Evolutionary conservation across 2,888 invertebrate genomes (phyloP), one percentile per base, ranked within the genome.

Genomic region (Plebejus argus): DNA sequence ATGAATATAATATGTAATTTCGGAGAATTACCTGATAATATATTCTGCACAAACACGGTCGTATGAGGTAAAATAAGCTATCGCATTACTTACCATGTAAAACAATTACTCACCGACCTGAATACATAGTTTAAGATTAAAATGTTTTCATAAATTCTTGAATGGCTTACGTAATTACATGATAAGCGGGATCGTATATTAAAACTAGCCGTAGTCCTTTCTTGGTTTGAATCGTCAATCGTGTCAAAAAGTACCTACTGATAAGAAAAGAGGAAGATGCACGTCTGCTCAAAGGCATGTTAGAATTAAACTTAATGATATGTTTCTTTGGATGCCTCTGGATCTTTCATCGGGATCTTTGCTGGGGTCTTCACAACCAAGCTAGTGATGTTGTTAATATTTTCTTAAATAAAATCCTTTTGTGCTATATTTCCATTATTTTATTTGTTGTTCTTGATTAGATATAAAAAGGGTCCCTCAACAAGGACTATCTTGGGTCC

Each of bases 1-100:
- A 66, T 66, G 66, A 66, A 53, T 53, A 53, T 15, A 66, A 15
- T 28, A 66, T 66, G 66, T 66, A 15, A 66, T 66, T 66, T 66
- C 28, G 33, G 66, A 66, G 66, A 66, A 66, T 66, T 18, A 23
- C 28, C 66, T 66, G 66, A 28, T 66, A 66, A 66, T 1, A 33
- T 66, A 66, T 66, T 66, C 66, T 66, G 66, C 66, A 66, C 28
- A 66, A 66, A 66, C 66, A 66, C 15, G 66, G 66, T 66, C 15
- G 28, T 66, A 66, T 28, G 20, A 66, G 66, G 66, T 33, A 66
- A 66, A 66, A 33, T 66, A 66, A 66, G 66, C 66, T 66, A 66
- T 66, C 28, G 66, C 18, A 28, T 66, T 33, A 33, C 66, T 33
- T 66, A 61, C 61, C 61, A 8, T 33, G 66, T 66, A 66, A 18